These are phyloP conservation scores for Orthosia cruda DNA, from an alignment of 2,888 invertebrate species.

Conservation along the genomic window DNA sequence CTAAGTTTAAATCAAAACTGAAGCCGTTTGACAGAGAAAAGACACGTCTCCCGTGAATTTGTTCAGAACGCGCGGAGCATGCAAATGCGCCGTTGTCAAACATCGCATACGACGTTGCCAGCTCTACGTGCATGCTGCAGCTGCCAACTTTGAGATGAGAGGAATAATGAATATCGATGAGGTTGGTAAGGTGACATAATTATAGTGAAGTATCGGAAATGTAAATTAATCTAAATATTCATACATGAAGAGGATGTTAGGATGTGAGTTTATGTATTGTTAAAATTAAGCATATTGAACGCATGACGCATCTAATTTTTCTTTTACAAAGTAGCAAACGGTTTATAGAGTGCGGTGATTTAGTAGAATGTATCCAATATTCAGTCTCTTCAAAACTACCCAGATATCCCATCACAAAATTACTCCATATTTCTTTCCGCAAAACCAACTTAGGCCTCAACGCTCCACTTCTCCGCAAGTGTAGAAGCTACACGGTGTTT, in stretches of 20 bases:
- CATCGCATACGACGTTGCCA: constrained; percentile 52
- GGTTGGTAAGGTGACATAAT: constrained; percentile 4
- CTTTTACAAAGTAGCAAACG: no score
- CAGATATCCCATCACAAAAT: no score
- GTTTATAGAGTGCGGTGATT: no score
- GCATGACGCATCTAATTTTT: no score
- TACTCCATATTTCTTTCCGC: no score
- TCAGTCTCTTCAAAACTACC: no score
- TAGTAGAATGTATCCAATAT: no score
- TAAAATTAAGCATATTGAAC: no score
- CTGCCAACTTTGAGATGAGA: constrained; percentile 35
- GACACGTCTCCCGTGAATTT: constrained; percentile 57
- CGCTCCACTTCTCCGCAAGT: no score
- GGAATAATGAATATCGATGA: constrained; percentile 50
- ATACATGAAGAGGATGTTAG: neutral
- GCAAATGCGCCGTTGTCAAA: constrained; percentile 60
- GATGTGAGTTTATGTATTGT: no score
- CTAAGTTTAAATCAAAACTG: constrained; percentile 58
- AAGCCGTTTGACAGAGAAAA: constrained; percentile 54
- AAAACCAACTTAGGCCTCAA: no score
- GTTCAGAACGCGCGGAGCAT: constrained; percentile 48
- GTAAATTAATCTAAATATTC: neutral
- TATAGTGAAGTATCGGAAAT: neutral
- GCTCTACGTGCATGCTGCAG: constrained; percentile 35
- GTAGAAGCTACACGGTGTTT: no score